Base-by-base conservation (phyloP, 2,113 vertebrate genomes). In the Verasper variegatus region DNA sequence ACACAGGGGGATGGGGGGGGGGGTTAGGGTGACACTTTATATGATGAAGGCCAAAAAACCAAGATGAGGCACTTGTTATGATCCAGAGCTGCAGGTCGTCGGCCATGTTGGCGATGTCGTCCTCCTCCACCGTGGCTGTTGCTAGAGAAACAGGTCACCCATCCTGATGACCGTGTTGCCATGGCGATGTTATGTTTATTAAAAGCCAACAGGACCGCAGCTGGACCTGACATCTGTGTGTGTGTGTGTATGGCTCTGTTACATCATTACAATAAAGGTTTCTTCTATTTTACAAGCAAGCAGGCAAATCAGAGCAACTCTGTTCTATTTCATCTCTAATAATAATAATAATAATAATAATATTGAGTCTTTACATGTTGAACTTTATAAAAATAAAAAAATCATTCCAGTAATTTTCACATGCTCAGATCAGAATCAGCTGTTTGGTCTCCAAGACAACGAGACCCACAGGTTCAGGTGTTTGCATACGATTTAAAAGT, bases 331-430 rank as follows among this genome's bases (percentile, higher is more conserved):
- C 37, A 77, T 77, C 54, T 81, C 66, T 85, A 67, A 78, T 67
- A 62, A 70, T 71, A 26, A 42, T 72, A 26, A 26, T 81, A 51
- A 58, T 54, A 47, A 31, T 52, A 20, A 63, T 65, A 59, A 52
- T 26, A 58, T 68, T 4, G 52, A 85, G 75, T 62, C 21, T 85
- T 85, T 85, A 85, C 69, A 84, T 37, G 24, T 84, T 70, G 7
- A 60, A 59, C 5, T 85, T 89, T 90, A 90, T 83, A 91, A 91
- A 91, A 92, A 93, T 90, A 89, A 88, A 90, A 52, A 89, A 88
- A 82, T 88, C 88, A 92, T 91, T 91, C 91, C 89, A 14, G 55
- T 75, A 23, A 82, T 88, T 84, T 87, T 89, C 85, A 83, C 90
- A 92, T 92, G 90, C 90, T 85, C 72, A 86, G 82, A 60, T 84